A percentile compares a stretch with the other conserved stretches of the same genome.
Conservation (phyloP, 2,113 vertebrate genomes). For the Hassar affinis region DNA sequence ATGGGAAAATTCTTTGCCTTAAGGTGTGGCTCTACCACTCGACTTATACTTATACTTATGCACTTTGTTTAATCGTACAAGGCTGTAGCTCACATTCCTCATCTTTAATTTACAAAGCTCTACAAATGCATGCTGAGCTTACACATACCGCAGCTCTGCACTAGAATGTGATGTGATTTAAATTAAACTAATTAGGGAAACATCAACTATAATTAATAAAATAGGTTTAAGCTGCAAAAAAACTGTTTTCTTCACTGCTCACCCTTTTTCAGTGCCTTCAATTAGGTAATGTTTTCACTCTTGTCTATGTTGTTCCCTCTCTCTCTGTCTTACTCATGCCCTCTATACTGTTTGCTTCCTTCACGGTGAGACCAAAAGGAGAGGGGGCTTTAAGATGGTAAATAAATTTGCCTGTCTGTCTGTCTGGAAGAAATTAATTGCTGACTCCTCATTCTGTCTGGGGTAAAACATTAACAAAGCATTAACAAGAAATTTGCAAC, state of each 20-base stretch:
- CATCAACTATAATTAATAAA: conserved; percentile 97
- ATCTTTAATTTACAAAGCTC: conserved; percentile 72
- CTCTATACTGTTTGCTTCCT: conserved; percentile 59
- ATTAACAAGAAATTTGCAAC: conserved; percentile 97
- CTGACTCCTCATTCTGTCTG: conserved; percentile 81
- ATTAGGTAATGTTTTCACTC: too few species aligned
- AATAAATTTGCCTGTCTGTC: conserved; percentile 88
- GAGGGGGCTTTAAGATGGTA: conserved; percentile 74
- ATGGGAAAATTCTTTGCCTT: conserved; percentile 33
- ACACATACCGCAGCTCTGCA: conserved; percentile 86
- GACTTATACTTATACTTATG: conserved; percentile 50
- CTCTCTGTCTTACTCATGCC: too few species aligned
- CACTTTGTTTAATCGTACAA: conserved; percentile 61
- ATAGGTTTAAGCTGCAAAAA: too few species aligned
- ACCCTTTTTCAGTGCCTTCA: too few species aligned
- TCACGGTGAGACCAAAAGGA: conserved; percentile 49
- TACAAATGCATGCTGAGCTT: conserved; percentile 72
- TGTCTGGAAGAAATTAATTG: conserved; percentile 94
- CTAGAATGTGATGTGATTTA: conserved; percentile 92
- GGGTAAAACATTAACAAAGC: conserved; percentile 87
- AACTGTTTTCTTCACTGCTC: too few species aligned
- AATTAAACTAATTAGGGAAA: conserved; percentile 97
- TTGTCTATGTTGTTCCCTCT: too few species aligned
- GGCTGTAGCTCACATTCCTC: conserved; percentile 54
- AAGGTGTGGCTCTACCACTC: conserved; percentile 46